Base-by-base conservation (phyloP, 2,888 invertebrate species). In the Conistra vaccinii region DNA sequence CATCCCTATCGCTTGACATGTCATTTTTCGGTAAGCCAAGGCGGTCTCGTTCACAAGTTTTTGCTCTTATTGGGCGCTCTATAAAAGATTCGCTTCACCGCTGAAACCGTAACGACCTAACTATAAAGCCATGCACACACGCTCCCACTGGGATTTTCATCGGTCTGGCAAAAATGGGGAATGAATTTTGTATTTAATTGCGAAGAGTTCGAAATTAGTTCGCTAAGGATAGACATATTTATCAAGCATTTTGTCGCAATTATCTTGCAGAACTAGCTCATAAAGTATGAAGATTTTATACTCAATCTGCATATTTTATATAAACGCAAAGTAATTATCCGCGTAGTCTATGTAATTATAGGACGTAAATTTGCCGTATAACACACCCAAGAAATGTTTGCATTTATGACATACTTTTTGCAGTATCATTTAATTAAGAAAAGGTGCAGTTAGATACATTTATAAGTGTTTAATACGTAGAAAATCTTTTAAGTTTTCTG, bases 81-180 rank as follows among this genome's bases (percentile, higher is more conserved):
- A 87, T 87, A 87, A 89, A 91, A 88, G 86, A 89, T 89, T 74
- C 84, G 75, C 84, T 87, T 75, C 81, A 79, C 82, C 77, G 79
- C 84, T 76, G 77, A 80, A 83, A 69, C 69, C 58, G 78, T 78
- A 83, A 83, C 79, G 84, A 80, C 77, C 79, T 76, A 68, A 75
- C 78, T 75, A 69, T 85, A 82, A 84, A 85, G 84, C 73, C 71
- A 69, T 71, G 72, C 66, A 76, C 74, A 82, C 71, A 78, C 69
- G 58, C 63, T 70, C 32, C 48, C 62, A 53, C 53, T 32, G 35
- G 51, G 7, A 29, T 63, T 67, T 69, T 69, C 48, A 71, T 58
- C 26, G 53, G 3, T 53, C 53, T 66, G 51, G 65, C 20, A 48
- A 68, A 80, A 65, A 80, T 55, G 9, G 48, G 20, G n/a, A 62